phyloP scores from a whole-genome alignment of 1,140 invertebrate species.

The Zophobas morio region DNA sequence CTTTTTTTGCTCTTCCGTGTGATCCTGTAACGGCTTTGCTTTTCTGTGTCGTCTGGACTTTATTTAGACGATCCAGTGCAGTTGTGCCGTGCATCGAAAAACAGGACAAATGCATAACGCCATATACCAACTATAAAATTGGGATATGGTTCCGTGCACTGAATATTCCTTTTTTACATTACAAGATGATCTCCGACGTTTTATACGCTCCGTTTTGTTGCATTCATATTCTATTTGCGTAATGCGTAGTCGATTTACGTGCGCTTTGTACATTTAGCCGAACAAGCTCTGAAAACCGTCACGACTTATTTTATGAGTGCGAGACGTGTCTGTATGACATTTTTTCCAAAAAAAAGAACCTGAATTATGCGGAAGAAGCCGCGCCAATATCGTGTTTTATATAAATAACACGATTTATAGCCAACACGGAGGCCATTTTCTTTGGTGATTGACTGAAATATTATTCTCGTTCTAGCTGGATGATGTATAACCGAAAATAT shows the following conservation, averaged over 20 bases:
- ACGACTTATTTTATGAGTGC: constrained; percentile 37
- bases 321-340: constrained; percentile 37
- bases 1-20: too few species aligned
- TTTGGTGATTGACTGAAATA: constrained; percentile 45
- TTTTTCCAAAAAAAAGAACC: constrained; percentile 38
- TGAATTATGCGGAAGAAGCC: constrained; percentile 26
- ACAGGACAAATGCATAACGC: too few species aligned
- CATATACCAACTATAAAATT: constrained; percentile 20
- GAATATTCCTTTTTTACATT: constrained; percentile 44
- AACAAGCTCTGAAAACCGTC: constrained; percentile 45
- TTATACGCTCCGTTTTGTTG: constrained; percentile 27
- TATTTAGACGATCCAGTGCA: not conserved
- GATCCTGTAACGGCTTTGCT: too few species aligned
- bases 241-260: constrained; percentile 52
- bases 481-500: constrained; percentile 44
- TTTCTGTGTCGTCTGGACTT: too few species aligned
- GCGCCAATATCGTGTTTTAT: constrained; percentile 32
- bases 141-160: constrained; percentile 28
- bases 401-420: constrained; percentile 40
- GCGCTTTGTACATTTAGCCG: constrained; percentile 46
- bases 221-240: constrained; percentile 52
- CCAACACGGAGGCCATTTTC: constrained; percentile 11
- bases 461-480: constrained; percentile 30
- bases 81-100: not conserved
- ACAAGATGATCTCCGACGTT: constrained; percentile 21